Conservation (phyloP, 2,888 invertebrate species). For the Morpho achilles region DNA sequence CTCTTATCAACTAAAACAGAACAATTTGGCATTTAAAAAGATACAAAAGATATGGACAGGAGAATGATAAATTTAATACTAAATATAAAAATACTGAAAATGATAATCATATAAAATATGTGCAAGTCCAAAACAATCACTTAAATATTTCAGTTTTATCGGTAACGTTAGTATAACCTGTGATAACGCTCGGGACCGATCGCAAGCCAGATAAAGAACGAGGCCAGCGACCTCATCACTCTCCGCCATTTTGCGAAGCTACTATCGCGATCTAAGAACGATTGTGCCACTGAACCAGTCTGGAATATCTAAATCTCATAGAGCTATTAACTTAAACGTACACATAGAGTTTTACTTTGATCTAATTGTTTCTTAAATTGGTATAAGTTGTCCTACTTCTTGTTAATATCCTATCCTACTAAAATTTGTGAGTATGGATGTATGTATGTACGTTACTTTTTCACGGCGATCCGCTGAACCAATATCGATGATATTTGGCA, state of each 20-base stretch:
- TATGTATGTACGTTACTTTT: too few relatives aligned
- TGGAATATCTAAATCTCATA: constrained; percentile 73
- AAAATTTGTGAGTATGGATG: too few relatives aligned
- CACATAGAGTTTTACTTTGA: neutral
- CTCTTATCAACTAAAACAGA: too few relatives aligned
- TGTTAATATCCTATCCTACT: too few relatives aligned
- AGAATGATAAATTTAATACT: too few relatives aligned
- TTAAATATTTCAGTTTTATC: constrained; percentile 67
- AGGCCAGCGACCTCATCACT: constrained; percentile 91
- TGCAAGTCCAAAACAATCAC: constrained; percentile 31
- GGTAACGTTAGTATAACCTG: constrained; percentile 82
- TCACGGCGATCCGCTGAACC: too few relatives aligned
- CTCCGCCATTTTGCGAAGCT: constrained; percentile 87
- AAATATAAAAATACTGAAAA: too few relatives aligned
- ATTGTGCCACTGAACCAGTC: constrained; percentile 84
- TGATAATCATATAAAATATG: neutral
- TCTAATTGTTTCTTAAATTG: too few relatives aligned
- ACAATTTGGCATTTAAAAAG: too few relatives aligned
- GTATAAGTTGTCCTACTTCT: too few relatives aligned
- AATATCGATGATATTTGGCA: too few relatives aligned
- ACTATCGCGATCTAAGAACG: constrained; percentile 81
- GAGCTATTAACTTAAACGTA: constrained; percentile 87
- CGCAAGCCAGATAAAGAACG: constrained; percentile 93
- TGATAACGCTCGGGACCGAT: constrained; percentile 93
- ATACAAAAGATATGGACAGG: too few relatives aligned